Evolutionary conservation across 2,888 invertebrate species (phyloP).

Genomic region (Fabriciana adippe): DNA sequence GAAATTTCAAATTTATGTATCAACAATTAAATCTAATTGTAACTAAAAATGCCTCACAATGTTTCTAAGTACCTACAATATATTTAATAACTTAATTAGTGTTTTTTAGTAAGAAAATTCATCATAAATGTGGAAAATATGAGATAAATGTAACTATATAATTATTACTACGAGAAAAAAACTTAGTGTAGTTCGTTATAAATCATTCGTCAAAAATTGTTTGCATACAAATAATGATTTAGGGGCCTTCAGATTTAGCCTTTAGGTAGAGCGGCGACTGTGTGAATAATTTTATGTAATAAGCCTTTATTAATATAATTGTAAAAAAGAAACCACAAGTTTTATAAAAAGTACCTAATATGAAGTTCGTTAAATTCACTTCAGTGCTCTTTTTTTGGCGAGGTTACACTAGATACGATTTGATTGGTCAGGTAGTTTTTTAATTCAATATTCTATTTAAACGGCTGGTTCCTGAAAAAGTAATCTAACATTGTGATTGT

Average conservation of each 20-base stretch:
- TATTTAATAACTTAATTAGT: constrained; percentile 33
- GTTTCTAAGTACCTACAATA: constrained; percentile 6
- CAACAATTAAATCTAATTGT: constrained; percentile 15
- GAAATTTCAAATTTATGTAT: constrained; percentile 16
- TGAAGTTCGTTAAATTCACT: background rate
- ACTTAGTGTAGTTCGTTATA: constrained; percentile 34
- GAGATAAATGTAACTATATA: constrained; percentile 30
- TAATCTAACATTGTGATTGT: too few species aligned
- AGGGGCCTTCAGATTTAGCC: constrained; percentile 23
- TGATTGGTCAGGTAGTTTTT: too few species aligned
- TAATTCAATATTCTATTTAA: too few species aligned
- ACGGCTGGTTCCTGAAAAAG: too few species aligned
- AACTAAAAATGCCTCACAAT: constrained; percentile 11
- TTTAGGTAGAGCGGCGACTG: constrained; percentile 16
- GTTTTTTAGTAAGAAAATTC: constrained; percentile 21
- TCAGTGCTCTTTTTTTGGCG: too few species aligned
- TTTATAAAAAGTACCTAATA: background rate
- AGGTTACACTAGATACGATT: too few species aligned
- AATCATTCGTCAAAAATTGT: constrained; percentile 38
- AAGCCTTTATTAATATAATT: constrained; percentile 21
- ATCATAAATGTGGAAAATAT: constrained; percentile 31
- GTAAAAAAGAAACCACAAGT: constrained; percentile 5
- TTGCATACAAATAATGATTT: constrained; percentile 37
- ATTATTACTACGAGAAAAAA: constrained; percentile 31
- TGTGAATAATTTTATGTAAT: constrained; percentile 21